Percentiles rank a stretch among this genome's conserved stretches.
These are phyloP conservation scores for Rhynchomys soricoides DNA, from an alignment of 2,113 vertebrate species.

Conservation along the genomic window DNA sequence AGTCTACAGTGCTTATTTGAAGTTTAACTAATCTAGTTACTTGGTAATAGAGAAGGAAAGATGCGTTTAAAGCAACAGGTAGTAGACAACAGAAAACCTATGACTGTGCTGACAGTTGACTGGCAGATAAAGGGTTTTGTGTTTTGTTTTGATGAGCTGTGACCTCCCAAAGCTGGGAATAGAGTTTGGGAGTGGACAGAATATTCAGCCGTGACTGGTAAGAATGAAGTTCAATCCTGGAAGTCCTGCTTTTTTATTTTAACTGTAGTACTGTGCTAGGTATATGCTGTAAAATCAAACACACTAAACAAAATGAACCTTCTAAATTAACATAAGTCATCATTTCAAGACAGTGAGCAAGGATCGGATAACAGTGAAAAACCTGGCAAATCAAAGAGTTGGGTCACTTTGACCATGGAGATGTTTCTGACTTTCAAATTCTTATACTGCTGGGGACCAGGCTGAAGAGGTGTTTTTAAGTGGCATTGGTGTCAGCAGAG, in stretches of 20 bases:
- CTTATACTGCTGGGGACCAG: not conserved
- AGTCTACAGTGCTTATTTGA: slow-evolving; percentile 69
- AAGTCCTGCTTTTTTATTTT: not conserved
- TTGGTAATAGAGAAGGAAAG: slow-evolving; percentile 55
- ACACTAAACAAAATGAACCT: not conserved
- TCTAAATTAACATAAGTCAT: not conserved
- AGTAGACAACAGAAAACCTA: not conserved
- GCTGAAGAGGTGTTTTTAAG: not conserved
- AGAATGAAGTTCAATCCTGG: not conserved
- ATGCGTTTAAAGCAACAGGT: not conserved
- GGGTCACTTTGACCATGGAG: not conserved
- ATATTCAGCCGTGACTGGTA: not conserved
- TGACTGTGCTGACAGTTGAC: not conserved
- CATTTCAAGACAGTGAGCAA: not conserved
- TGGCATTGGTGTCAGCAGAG: not conserved
- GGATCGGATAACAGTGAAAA: not conserved
- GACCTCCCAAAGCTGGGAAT: not conserved
- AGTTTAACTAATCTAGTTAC: slow-evolving; percentile 54
- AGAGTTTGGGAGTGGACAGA: not conserved
- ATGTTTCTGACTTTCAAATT: slow-evolving; percentile 1
- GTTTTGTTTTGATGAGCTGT: not conserved
- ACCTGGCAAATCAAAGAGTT: not conserved
- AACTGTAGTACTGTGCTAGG: not conserved
- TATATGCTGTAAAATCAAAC: no score
- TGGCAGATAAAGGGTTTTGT: not conserved